These are phyloP conservation scores for Clupea harengus DNA, from an alignment of 2,113 vertebrate species.

Conservation along the genomic window DNA sequence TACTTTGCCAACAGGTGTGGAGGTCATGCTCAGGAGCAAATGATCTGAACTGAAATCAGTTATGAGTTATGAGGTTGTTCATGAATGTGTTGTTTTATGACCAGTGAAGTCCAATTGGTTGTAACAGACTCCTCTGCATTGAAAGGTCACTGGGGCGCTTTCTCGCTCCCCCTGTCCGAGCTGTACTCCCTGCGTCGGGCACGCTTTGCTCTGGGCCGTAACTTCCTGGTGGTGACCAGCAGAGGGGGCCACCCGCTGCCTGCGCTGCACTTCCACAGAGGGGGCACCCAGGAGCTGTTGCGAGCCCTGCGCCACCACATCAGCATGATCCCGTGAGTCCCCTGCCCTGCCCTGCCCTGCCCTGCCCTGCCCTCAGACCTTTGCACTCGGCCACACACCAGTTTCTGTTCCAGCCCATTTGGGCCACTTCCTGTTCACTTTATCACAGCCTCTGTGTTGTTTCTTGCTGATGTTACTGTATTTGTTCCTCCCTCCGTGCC, in stretches of 20 bases:
- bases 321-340: slow-evolving; percentile 74
- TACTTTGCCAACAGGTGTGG: not conserved
- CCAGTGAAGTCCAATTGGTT: not conserved
- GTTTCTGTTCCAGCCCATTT: not conserved
- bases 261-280: slow-evolving; percentile 86
- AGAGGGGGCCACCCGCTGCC: slow-evolving; percentile 82
- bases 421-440: not conserved
- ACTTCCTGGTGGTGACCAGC: slow-evolving; percentile 86
- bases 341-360: too few relatives aligned
- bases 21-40: not conserved
- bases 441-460: not conserved
- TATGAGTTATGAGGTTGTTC: not conserved
- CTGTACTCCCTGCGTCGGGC: slow-evolving; percentile 84
- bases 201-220: slow-evolving; percentile 84
- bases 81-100: not conserved
- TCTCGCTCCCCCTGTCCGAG: slow-evolving; percentile 84
- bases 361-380: too few relatives aligned
- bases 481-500: slow-evolving; percentile 17
- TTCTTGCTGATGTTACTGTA: not conserved
- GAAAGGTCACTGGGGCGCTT: slow-evolving; percentile 78
- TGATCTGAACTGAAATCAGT: not conserved
- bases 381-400: not conserved
- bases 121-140: not conserved
- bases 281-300: slow-evolving; percentile 83
- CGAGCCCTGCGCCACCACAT: slow-evolving; percentile 81